A percentile compares a stretch with the other conserved stretches of the same genome.
Evolutionary conservation across 2,113 vertebrate genomes (phyloP).

Genomic region (Thalassoma bifasciatum): DNA sequence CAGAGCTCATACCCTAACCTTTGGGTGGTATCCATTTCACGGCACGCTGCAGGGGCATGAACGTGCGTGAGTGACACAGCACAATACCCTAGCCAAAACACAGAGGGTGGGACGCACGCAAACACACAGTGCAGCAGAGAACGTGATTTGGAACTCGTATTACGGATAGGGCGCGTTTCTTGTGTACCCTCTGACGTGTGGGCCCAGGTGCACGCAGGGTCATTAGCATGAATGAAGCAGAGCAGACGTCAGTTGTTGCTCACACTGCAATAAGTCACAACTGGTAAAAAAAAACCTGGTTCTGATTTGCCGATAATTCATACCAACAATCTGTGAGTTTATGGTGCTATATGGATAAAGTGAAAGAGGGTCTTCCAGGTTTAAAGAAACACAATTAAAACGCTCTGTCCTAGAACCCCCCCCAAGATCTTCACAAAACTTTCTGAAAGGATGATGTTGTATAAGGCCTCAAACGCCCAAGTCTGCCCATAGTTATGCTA

Average conservation of each 20-base stretch:
- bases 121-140: slow-evolving; percentile 33
- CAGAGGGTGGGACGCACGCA: slow-evolving; percentile 68
- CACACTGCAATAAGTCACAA: slow-evolving; percentile 13
- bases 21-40: slow-evolving; percentile 58
- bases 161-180: slow-evolving; percentile 15
- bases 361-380: too few relatives aligned
- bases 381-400: too few relatives aligned
- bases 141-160: slow-evolving; percentile 49
- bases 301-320: too few relatives aligned
- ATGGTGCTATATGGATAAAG: too few relatives aligned
- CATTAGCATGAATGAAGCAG: slow-evolving; percentile 15
- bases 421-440: too few relatives aligned
- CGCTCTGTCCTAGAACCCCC: too few relatives aligned
- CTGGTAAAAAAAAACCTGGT: too few relatives aligned
- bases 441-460: too few relatives aligned
- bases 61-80: slow-evolving; percentile 41
- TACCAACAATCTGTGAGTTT: too few relatives aligned
- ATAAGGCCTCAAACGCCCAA: too few relatives aligned
- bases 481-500: too few relatives aligned
- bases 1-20: slow-evolving; percentile 35
- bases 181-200: background rate
- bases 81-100: slow-evolving; percentile 78
- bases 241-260: slow-evolving; percentile 1
- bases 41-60: slow-evolving; percentile 39
- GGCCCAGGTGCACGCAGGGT: background rate